Percentiles rank a stretch among this genome's conserved stretches.
These are phyloP conservation scores for Erpornis zantholeuca DNA, from an alignment of 2,113 vertebrate species.

Conservation along the genomic window DNA sequence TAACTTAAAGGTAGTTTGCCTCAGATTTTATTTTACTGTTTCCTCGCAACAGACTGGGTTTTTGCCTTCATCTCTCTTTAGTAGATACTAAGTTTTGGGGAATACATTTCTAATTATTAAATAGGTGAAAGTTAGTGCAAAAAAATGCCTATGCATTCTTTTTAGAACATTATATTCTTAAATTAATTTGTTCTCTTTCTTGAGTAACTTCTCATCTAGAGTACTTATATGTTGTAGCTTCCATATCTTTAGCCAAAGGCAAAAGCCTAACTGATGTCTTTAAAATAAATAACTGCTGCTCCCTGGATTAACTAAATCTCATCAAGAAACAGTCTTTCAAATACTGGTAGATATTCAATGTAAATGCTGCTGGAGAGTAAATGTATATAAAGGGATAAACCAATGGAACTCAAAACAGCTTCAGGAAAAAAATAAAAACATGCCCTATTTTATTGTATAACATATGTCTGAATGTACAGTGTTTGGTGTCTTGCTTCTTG, in stretches of 20 bases:
- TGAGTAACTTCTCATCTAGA: neutral
- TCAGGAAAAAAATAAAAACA: neutral
- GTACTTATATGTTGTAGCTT: neutral
- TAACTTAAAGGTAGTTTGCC: neutral
- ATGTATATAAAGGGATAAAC: neutral
- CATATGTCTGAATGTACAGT: neutral
- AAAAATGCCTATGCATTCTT: neutral
- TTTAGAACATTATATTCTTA: neutral
- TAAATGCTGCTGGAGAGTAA: neutral
- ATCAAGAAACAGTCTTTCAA: neutral
- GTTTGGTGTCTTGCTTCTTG: neutral
- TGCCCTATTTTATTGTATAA: neutral
- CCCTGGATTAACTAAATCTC: neutral
- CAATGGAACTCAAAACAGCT: neutral
- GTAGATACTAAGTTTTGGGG: neutral
- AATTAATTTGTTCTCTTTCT: neutral
- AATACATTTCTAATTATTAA: neutral
- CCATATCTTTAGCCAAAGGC: neutral
- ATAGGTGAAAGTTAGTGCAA: neutral
- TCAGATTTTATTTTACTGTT: constrained; percentile 17
- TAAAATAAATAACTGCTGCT: neutral
- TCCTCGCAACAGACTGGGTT: neutral
- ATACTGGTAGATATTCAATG: neutral
- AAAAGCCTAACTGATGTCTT: neutral
- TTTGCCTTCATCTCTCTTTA: neutral